Percentiles rank a stretch among this genome's conserved stretches.
phyloP scores from a whole-genome alignment of 2,797 vertebrate species.

The Chromobotia macracanthus region DNA sequence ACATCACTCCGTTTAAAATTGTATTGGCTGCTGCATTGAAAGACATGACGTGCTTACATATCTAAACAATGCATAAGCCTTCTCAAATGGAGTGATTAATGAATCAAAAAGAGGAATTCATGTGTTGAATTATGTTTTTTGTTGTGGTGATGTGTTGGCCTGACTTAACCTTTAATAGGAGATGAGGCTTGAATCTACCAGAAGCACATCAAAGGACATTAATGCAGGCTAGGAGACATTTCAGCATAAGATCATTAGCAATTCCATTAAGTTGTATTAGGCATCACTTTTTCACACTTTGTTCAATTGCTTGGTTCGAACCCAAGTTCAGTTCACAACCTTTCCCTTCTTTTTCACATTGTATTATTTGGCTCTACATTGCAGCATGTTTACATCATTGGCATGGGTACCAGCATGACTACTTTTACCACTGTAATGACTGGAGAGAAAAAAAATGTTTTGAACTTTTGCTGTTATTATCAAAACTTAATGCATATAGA shows the following conservation, averaged over 20 bases:
- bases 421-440: background rate
- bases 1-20: background rate
- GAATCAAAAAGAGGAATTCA: background rate
- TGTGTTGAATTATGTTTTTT: background rate
- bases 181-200: background rate
- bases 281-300: background rate
- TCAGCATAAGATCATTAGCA: background rate
- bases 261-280: background rate
- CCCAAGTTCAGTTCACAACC: background rate
- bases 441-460: background rate
- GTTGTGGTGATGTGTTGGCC: background rate
- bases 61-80: background rate
- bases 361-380: background rate
- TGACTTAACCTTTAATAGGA: background rate
- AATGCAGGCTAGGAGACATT: background rate
- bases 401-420: background rate
- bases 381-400: background rate
- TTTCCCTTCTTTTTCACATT: background rate
- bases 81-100: background rate
- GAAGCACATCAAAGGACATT: slow-evolving; percentile 6
- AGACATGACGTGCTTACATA: slow-evolving; percentile 13
- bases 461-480: background rate
- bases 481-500: too few species aligned
- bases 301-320: background rate
- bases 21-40: background rate